Conservation (phyloP, 2,888 invertebrate genomes). For the Philaethria dido region DNA sequence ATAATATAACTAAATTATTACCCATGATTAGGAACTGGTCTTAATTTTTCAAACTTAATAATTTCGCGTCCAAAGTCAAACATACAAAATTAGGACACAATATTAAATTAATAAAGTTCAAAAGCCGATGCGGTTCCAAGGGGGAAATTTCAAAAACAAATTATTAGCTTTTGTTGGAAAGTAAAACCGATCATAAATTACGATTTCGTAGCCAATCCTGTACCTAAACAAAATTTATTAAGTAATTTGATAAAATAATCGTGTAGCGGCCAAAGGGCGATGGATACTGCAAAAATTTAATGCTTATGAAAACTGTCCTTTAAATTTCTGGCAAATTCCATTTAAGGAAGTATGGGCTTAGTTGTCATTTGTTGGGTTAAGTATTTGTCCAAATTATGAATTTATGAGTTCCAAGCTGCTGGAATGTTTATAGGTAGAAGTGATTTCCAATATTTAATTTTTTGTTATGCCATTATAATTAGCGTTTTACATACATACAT, state of each 20-base stretch:
- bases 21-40: background rate
- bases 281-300: constrained; percentile 45
- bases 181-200: constrained; percentile 73
- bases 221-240: constrained; percentile 66
- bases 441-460: constrained; percentile 5
- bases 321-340: constrained; percentile 34
- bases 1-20: background rate
- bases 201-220: constrained; percentile 62
- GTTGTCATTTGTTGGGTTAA: constrained; percentile 26
- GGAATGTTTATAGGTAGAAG: constrained; percentile 1
- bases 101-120: constrained; percentile 61
- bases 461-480: background rate
- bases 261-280: constrained; percentile 45
- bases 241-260: constrained; percentile 64
- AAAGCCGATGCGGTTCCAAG: constrained; percentile 53
- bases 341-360: constrained; percentile 19
- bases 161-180: constrained; percentile 68
- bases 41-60: constrained; percentile 24
- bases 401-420: background rate
- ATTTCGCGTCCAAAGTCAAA: constrained; percentile 49
- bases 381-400: constrained; percentile 21
- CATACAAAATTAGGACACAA: constrained; percentile 55
- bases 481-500: no score
- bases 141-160: constrained; percentile 62
- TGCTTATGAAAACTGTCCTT: constrained; percentile 41